Conservation (phyloP, 2,797 vertebrate species). For the Pseudochaenichthys georgianus region DNA sequence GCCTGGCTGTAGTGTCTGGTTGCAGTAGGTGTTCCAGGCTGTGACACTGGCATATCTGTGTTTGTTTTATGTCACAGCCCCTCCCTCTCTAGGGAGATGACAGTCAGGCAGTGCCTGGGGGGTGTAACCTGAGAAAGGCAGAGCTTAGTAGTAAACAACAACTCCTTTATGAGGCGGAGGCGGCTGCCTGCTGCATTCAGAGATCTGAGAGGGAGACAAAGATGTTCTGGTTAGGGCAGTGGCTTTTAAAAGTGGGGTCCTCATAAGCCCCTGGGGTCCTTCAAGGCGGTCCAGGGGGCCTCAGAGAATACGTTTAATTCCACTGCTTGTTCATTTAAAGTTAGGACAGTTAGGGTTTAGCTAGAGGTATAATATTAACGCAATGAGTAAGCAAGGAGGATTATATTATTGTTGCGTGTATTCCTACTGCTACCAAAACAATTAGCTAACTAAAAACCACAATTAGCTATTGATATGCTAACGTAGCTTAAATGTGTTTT, state of each 20-base stretch:
- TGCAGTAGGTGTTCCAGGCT: constrained; percentile 72
- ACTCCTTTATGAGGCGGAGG: constrained; percentile 75
- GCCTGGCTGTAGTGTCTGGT: constrained; percentile 64
- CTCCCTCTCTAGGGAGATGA: constrained; percentile 76
- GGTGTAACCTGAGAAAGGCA: constrained; percentile 78
- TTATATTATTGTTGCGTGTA: too few species aligned
- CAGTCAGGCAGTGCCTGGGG: constrained; percentile 74
- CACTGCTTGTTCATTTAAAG: constrained; percentile 29
- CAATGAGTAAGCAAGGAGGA: not conserved
- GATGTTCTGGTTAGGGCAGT: constrained; percentile 51
- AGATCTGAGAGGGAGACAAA: constrained; percentile 57
- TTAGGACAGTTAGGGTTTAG: not conserved
- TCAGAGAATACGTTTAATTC: constrained; percentile 10
- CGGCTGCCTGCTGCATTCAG: constrained; percentile 59
- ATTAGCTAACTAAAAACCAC: too few species aligned
- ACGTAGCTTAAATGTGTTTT: too few species aligned
- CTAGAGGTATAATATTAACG: not conserved
- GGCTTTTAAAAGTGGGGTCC: constrained; percentile 30
- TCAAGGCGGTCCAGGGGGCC: not conserved
- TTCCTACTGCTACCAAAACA: too few species aligned
- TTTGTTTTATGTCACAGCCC: constrained; percentile 81
- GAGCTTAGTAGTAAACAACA: constrained; percentile 79
- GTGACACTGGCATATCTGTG: constrained; percentile 76
- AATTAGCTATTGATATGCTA: too few species aligned
- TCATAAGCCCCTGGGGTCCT: constrained; percentile 1